These are phyloP conservation scores for Eulemur rufifrons DNA, from an alignment of 2,113 vertebrate genomes.

Conservation along the genomic window DNA sequence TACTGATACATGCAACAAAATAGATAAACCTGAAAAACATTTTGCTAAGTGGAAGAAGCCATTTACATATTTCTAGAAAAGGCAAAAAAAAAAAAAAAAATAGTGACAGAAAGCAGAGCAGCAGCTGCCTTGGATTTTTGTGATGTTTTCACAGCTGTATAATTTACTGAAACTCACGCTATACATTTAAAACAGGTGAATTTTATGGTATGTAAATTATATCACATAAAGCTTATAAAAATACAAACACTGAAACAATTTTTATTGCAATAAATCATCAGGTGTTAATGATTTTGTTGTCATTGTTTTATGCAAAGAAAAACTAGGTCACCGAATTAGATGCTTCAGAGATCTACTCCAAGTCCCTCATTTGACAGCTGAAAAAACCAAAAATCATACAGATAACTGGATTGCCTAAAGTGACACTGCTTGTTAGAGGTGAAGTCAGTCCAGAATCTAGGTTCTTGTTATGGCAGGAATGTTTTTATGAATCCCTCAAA, in stretches of 20 bases:
- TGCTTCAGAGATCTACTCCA: background rate
- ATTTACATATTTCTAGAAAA: constrained; percentile 8
- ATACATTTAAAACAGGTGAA: background rate
- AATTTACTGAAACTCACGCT: background rate
- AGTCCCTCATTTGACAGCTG: background rate
- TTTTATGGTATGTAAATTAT: background rate
- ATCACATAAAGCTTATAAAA: background rate
- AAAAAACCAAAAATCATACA: background rate
- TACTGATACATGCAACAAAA: background rate
- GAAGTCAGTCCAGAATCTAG: background rate
- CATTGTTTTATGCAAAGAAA: background rate
- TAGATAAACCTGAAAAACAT: background rate
- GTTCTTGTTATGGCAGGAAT: background rate
- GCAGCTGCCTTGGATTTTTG: background rate
- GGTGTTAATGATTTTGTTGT: background rate
- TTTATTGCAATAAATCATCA: background rate
- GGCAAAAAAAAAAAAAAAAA: background rate
- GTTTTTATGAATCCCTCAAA: background rate
- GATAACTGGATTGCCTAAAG: background rate
- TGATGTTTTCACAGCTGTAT: background rate
- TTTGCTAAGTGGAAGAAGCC: background rate
- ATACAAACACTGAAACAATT: background rate
- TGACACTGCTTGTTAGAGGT: background rate
- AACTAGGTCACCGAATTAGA: background rate
- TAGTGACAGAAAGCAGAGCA: background rate